Percentiles rank a stretch among this genome's conserved stretches.
phyloP scores from a whole-genome alignment of 1,140 invertebrate genomes.

The Diabrotica virgifera region DNA sequence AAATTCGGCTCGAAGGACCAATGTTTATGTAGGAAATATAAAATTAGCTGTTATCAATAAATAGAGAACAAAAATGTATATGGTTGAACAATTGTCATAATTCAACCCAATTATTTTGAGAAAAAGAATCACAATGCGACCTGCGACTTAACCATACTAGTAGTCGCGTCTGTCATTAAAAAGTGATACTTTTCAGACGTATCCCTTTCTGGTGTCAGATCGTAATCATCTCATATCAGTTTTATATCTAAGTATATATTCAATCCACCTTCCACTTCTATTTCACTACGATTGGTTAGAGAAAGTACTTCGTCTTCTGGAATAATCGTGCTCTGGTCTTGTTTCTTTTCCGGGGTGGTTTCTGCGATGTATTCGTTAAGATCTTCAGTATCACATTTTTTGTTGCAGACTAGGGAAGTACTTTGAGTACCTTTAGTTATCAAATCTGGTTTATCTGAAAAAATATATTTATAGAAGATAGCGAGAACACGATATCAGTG shows the following conservation, averaged over 20 bases:
- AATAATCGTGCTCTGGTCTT: not conserved
- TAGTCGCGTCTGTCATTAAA: conserved; percentile 24
- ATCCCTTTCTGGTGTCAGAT: conserved; percentile 28
- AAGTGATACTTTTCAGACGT: conserved; percentile 28
- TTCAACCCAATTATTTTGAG: no score
- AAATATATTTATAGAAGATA: no score
- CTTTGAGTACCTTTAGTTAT: not conserved
- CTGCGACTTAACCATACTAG: not conserved
- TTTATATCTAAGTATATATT: conserved; percentile 7
- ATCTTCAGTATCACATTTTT: conserved; percentile 9
- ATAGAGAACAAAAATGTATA: no score
- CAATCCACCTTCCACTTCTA: not conserved
- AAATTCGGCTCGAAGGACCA: no score
- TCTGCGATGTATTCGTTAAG: conserved; percentile 6
- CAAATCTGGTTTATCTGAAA: not conserved
- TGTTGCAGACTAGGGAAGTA: not conserved
- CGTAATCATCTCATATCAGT: conserved; percentile 28
- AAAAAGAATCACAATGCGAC: no score
- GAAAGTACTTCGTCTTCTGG: not conserved
- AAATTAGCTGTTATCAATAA: no score
- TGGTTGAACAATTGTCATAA: no score
- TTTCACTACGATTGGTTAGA: not conserved
- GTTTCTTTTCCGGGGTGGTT: conserved; percentile 1
- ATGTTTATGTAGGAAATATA: no score
- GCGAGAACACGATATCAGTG: no score